phyloP scores from a whole-genome alignment of 1,140 invertebrate genomes.

The Trachymyrmex septentrionalis region DNA sequence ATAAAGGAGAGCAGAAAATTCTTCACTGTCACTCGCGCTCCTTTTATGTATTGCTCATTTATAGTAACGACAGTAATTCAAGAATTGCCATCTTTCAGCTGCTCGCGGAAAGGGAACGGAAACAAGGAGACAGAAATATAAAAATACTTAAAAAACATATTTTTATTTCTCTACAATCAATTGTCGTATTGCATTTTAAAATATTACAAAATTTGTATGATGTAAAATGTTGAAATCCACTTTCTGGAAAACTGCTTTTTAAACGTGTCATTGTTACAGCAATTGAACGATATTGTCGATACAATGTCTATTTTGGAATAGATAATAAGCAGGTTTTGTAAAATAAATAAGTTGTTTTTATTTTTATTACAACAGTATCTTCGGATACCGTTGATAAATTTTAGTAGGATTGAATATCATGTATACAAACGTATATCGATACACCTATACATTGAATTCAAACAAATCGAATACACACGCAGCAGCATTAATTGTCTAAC shows the following conservation, averaged over 20 bases:
- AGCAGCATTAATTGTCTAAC: constrained; percentile 65
- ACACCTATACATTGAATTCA: constrained; percentile 66
- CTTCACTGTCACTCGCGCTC: neutral
- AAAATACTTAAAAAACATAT: too few relatives aligned
- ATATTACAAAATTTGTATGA: too few relatives aligned
- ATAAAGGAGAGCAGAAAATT: constrained; percentile 13
- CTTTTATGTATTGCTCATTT: neutral
- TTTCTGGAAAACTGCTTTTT: too few relatives aligned
- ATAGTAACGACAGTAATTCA: too few relatives aligned
- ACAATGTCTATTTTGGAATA: neutral
- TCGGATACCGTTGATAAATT: neutral
- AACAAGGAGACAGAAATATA: too few relatives aligned
- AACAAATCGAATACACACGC: constrained; percentile 81
- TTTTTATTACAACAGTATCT: neutral
- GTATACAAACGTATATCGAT: constrained; percentile 5
- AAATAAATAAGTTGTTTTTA: neutral
- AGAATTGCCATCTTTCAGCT: too few relatives aligned
- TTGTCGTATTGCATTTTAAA: too few relatives aligned
- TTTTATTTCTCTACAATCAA: too few relatives aligned
- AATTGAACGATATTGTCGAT: neutral
- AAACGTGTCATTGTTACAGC: too few relatives aligned
- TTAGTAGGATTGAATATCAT: neutral
- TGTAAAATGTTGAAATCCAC: too few relatives aligned
- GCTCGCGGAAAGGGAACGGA: too few relatives aligned
- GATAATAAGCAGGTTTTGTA: neutral